These are phyloP conservation scores for Orcinus orca DNA, from an alignment of 2,113 vertebrate species.

Conservation along the genomic window DNA sequence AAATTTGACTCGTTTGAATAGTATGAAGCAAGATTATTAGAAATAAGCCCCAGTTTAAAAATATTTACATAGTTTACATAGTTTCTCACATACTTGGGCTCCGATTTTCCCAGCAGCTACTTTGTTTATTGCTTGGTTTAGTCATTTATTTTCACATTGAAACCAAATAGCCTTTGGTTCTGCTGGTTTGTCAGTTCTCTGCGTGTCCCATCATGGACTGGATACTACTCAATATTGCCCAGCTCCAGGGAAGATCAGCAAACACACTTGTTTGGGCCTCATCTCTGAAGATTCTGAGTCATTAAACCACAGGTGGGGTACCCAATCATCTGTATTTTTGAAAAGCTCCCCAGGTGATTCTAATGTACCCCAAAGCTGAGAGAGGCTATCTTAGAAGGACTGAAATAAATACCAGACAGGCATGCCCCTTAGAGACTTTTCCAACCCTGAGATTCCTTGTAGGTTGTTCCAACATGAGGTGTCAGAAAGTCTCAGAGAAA, in stretches of 20 bases:
- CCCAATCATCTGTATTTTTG: neutral
- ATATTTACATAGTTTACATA: neutral
- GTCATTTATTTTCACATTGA: neutral
- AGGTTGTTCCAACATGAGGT: neutral
- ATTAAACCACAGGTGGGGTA: neutral
- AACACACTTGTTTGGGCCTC: neutral
- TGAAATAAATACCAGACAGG: neutral
- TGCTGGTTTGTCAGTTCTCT: neutral
- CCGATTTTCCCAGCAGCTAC: neutral
- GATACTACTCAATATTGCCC: neutral
- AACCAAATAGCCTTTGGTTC: neutral
- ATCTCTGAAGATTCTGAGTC: neutral
- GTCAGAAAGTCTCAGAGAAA: neutral
- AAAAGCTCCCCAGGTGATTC: neutral
- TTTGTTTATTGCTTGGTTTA: neutral
- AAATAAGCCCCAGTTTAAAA: neutral
- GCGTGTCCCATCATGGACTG: rapidly evolving
- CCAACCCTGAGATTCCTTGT: neutral
- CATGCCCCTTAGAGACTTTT: neutral
- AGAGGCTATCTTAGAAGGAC: neutral
- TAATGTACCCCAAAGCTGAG: neutral
- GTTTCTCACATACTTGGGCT: neutral
- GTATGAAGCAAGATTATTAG: neutral
- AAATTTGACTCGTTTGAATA: neutral
- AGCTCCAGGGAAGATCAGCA: neutral